Evolutionary conservation across 2,888 invertebrate species (phyloP).

Genomic region (Salticus scenicus): DNA sequence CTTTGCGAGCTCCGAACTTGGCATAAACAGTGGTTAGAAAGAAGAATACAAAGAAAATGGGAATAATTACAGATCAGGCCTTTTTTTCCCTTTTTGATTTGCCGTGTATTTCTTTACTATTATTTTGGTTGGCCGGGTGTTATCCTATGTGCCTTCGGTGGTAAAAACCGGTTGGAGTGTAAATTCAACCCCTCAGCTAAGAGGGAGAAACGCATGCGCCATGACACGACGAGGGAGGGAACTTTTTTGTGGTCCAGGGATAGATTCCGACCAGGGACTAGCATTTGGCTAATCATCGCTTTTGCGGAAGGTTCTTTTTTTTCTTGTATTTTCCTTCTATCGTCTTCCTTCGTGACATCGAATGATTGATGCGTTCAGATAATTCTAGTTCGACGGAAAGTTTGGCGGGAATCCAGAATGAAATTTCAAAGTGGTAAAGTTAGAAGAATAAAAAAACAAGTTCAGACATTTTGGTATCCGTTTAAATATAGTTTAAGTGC

Average conservation of each 20-base stretch:
- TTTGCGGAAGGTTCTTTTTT: not conserved
- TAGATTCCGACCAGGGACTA: slow-evolving; percentile 23
- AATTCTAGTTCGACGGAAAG: not conserved
- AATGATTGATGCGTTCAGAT: not conserved
- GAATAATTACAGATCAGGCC: slow-evolving; percentile 35
- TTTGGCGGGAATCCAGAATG: slow-evolving; percentile 9
- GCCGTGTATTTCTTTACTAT: slow-evolving; percentile 21
- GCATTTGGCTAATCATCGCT: slow-evolving; percentile 30
- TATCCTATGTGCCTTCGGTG: slow-evolving; percentile 45
- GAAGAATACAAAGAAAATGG: slow-evolving; percentile 24
- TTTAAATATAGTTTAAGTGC: no score
- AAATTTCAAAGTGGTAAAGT: not conserved
- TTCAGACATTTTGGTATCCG: not conserved
- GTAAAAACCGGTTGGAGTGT: slow-evolving; percentile 55
- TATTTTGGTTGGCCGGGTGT: slow-evolving; percentile 52
- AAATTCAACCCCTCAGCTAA: slow-evolving; percentile 38
- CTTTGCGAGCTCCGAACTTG: not conserved
- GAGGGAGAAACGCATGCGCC: slow-evolving; percentile 36
- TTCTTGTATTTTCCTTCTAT: not conserved
- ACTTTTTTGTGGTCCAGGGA: slow-evolving; percentile 37
- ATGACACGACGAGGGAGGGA: slow-evolving; percentile 33
- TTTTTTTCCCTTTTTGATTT: slow-evolving; percentile 18
- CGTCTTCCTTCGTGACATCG: not conserved
- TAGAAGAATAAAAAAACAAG: not conserved
- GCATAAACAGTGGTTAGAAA: slow-evolving; percentile 35